These are phyloP conservation scores for Serripes groenlandicus DNA, from an alignment of 2,888 invertebrate species.

Conservation along the genomic window DNA sequence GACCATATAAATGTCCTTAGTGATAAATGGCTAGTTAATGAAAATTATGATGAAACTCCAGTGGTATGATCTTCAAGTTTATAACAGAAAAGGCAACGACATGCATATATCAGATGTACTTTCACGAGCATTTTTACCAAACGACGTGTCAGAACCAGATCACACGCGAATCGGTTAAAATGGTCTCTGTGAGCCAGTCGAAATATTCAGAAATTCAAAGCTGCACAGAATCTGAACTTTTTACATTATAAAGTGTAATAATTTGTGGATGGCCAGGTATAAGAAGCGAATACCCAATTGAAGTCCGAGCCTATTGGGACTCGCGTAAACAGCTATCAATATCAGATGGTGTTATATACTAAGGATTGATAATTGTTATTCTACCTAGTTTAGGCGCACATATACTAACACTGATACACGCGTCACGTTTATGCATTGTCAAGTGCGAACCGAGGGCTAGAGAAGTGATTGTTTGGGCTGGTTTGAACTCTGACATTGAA, in stretches of 20 bases:
- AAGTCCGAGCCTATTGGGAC: constrained; percentile 44
- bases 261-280: constrained; percentile 52
- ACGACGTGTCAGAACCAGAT: not conserved
- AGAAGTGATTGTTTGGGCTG: constrained; percentile 61
- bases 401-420: constrained; percentile 45
- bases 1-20: no score
- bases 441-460: constrained; percentile 61
- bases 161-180: not conserved
- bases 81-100: constrained; percentile 47
- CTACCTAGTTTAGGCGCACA: constrained; percentile 45
- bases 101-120: constrained; percentile 57
- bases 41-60: constrained; percentile 45
- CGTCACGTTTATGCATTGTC: constrained; percentile 55
- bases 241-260: constrained; percentile 15
- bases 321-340: constrained; percentile 34
- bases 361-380: constrained; percentile 52
- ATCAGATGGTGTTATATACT: constrained; percentile 55
- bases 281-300: constrained; percentile 35
- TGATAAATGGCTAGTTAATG: no score
- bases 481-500: constrained; percentile 61
- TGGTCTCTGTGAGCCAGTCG: constrained; percentile 32
- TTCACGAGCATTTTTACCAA: constrained; percentile 65
- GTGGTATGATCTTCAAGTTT: constrained; percentile 55
- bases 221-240: constrained; percentile 22
- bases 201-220: constrained; percentile 30